Conservation (phyloP, 2,888 invertebrate genomes). For the Microplitis manilae region DNA sequence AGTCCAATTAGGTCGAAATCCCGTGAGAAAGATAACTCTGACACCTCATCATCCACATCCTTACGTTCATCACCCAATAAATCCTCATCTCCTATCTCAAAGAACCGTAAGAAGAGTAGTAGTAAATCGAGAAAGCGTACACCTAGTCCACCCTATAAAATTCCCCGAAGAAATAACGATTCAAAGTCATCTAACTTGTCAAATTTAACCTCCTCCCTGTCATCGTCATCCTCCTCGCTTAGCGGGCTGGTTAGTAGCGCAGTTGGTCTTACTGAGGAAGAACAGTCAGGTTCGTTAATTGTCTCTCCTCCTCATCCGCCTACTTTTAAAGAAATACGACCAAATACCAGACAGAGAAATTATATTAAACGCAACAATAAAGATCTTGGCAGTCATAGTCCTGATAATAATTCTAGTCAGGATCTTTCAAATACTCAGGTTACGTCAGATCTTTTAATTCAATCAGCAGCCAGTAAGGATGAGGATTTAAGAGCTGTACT, state of each 20-base stretch:
- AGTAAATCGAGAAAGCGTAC: conserved; percentile 65
- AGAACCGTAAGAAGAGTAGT: conserved; percentile 62
- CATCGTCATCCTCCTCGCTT: conserved; percentile 54
- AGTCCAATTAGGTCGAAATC: conserved; percentile 66
- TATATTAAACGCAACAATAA: conserved; percentile 80
- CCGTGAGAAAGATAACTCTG: conserved; percentile 62
- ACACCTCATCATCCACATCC: conserved; percentile 33
- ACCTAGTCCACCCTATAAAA: conserved; percentile 67
- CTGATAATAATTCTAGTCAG: conserved; percentile 69
- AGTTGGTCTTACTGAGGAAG: conserved; percentile 67
- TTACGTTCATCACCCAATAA: conserved; percentile 60
- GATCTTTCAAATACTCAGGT: conserved; percentile 43
- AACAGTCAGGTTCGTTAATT: conserved; percentile 69
- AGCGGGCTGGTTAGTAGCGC: conserved; percentile 50
- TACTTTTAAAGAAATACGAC: conserved; percentile 67
- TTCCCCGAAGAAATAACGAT: conserved; percentile 64
- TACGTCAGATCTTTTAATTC: conserved; percentile 56
- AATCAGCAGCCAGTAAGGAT: conserved; percentile 63
- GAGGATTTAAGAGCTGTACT: conserved; percentile 68
- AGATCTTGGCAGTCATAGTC: conserved; percentile 75
- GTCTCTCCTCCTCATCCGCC: conserved; percentile 68
- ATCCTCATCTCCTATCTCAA: conserved; percentile 73
- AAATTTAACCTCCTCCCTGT: background rate
- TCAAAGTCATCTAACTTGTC: conserved; percentile 52
- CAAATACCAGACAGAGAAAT: conserved; percentile 73